A percentile compares a stretch with the other conserved stretches of the same genome.
phyloP scores from a whole-genome alignment of 2,888 invertebrate genomes.

The Microchrysa polita region DNA sequence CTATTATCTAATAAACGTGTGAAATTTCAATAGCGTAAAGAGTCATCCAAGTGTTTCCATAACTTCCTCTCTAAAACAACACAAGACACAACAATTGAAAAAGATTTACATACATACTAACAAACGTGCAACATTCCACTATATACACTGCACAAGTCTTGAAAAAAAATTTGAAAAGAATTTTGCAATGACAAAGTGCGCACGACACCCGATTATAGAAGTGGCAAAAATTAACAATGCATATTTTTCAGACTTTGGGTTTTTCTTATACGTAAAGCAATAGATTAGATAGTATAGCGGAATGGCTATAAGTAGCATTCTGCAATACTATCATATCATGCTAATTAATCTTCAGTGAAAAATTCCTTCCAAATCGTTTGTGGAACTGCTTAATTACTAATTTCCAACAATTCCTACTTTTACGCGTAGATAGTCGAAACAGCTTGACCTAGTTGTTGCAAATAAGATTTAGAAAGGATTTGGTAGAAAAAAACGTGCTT shows the following conservation, averaged over 20 bases:
- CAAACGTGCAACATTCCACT: background rate
- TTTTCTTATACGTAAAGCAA: too few relatives aligned
- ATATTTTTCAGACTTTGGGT: background rate
- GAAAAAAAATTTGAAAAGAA: background rate
- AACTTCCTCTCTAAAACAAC: slow-evolving; percentile 28
- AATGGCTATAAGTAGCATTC: background rate
- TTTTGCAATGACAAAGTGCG: slow-evolving; percentile 35
- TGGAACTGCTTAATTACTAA: background rate
- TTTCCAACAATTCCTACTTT: too few relatives aligned
- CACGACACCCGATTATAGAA: slow-evolving; percentile 20
- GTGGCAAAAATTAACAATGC: slow-evolving; percentile 37
- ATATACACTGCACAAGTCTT: too few relatives aligned
- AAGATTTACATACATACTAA: too few relatives aligned
- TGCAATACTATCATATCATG: background rate
- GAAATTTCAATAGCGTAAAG: slow-evolving; percentile 27
- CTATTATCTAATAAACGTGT: background rate
- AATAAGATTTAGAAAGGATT: too few relatives aligned
- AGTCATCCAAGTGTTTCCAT: slow-evolving; percentile 6
- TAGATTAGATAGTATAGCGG: too few relatives aligned
- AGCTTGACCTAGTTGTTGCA: too few relatives aligned
- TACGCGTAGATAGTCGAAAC: too few relatives aligned
- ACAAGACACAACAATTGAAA: background rate
- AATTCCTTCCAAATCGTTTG: slow-evolving; percentile 3
- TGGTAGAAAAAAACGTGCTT: too few relatives aligned
- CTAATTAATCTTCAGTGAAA: slow-evolving; percentile 18